Conservation (phyloP, 2,888 invertebrate genomes). For the Luperina testacea region DNA sequence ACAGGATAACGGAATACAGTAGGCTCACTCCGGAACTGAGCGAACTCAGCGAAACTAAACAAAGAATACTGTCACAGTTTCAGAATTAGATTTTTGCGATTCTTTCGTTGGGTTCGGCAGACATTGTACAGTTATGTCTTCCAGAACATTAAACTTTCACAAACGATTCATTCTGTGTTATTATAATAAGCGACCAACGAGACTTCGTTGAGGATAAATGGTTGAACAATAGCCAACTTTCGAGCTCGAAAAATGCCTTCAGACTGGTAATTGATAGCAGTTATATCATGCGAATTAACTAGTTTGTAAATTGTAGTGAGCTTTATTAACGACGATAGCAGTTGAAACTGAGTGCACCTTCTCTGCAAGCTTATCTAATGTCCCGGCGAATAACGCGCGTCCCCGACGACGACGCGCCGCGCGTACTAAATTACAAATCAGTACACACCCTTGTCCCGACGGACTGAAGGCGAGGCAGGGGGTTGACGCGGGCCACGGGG, state of each 20-base stretch:
- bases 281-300: not conserved
- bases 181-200: not conserved
- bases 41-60: not conserved
- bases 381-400: slow-evolving; percentile 16
- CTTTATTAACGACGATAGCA: not conserved
- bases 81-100: not conserved
- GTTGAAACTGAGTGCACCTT: slow-evolving; percentile 16
- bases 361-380: not conserved
- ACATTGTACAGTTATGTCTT: not conserved
- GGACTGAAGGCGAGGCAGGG: slow-evolving; percentile 43
- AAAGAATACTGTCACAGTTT: not conserved
- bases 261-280: not conserved
- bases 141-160: not conserved
- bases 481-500: not conserved
- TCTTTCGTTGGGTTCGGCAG: not conserved
- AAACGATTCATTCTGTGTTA: not conserved
- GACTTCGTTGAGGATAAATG: not conserved
- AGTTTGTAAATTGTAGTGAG: not conserved
- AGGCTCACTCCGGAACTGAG: not conserved
- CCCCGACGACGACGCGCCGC: slow-evolving; percentile 46
- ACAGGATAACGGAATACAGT: slow-evolving; percentile 2
- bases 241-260: not conserved
- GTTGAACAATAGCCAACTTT: not conserved
- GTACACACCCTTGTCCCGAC: slow-evolving; percentile 65
- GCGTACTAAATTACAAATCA: slow-evolving; percentile 73